phyloP scores from a whole-genome alignment of 2,797 vertebrate species.

The Sarcoramphus papa region DNA sequence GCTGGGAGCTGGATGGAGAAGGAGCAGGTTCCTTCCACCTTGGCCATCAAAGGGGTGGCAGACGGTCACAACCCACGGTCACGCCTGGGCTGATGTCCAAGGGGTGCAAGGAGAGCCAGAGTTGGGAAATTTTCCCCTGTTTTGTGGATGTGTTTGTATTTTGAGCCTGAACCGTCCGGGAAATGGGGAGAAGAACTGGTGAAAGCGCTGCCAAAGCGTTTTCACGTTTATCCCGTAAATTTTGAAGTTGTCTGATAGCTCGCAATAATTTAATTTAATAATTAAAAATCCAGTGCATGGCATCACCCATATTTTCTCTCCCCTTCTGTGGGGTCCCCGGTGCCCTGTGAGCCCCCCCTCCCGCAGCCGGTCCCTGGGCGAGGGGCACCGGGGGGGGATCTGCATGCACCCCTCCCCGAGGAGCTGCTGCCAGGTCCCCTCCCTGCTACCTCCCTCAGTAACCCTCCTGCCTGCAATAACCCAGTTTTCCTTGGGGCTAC shows the following conservation, averaged over 20 bases:
- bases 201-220: neutral
- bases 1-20: neutral
- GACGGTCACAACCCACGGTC: neutral
- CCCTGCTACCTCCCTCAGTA: neutral
- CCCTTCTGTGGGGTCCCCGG: neutral
- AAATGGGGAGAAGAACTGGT: rapidly evolving
- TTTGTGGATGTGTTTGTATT: neutral
- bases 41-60: neutral
- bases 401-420: neutral
- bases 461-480: neutral
- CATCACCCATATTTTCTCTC: neutral
- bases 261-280: rapidly evolving
- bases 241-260: neutral
- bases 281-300: rapidly evolving
- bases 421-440: neutral
- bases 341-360: neutral
- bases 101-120: neutral
- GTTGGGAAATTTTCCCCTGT: neutral
- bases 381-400: neutral
- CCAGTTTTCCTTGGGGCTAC: neutral
- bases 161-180: neutral
- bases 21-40: neutral
- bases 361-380: rapidly evolving
- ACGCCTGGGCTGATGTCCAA: neutral
- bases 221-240: rapidly evolving